Evolutionary conservation across 2,797 vertebrate genomes (phyloP).

Genomic region (Characodon lateralis): DNA sequence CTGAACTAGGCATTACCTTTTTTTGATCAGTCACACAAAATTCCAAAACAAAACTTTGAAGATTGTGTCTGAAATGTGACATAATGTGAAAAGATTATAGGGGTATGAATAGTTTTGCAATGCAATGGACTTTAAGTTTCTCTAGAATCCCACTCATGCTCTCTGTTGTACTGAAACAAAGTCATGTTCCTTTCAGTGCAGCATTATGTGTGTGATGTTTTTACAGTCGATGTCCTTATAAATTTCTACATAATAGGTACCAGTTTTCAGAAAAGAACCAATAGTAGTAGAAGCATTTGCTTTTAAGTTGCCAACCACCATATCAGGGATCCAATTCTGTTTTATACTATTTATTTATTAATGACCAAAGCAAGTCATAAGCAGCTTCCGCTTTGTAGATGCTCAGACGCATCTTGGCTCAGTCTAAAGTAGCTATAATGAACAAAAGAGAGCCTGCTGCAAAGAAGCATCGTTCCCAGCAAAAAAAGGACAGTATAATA

Average conservation of each 20-base stretch:
- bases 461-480: constrained; percentile 31
- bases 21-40: not conserved
- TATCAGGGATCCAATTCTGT: constrained; percentile 21
- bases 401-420: constrained; percentile 16
- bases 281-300: constrained; percentile 4
- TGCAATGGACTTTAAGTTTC: not conserved
- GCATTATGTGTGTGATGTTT: constrained; percentile 31
- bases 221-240: constrained; percentile 13
- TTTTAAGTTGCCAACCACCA: constrained; percentile 5
- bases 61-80: not conserved
- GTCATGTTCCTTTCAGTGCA: not conserved
- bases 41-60: not conserved
- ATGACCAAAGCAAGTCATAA: constrained; percentile 15
- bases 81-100: not conserved
- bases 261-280: not conserved
- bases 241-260: constrained; percentile 22
- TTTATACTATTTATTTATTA: constrained; percentile 37
- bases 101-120: not conserved
- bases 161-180: not conserved
- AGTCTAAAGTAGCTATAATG: constrained; percentile 19
- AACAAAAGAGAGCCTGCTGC: constrained; percentile 18
- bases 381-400: constrained; percentile 11
- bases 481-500: constrained; percentile 18
- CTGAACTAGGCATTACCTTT: not conserved
- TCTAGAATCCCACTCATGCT: not conserved